Percentiles rank a stretch among this genome's conserved stretches.
These are phyloP conservation scores for Gymnoscelis rufifasciata DNA, from an alignment of 2,888 invertebrate species.

Conservation along the genomic window DNA sequence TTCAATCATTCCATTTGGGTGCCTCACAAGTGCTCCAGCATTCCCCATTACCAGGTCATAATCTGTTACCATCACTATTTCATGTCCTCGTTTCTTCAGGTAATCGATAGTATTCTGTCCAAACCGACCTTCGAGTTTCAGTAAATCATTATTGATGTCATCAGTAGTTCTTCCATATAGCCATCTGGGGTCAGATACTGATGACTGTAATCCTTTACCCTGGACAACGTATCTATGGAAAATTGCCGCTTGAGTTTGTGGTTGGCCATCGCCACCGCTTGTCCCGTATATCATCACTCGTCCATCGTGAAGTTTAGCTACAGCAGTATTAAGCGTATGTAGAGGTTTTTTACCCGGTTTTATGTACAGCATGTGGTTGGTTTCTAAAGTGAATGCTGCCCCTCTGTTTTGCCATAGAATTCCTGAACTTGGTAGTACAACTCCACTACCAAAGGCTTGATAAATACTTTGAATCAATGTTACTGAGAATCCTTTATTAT, in stretches of 20 bases:
- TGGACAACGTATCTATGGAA: constrained; percentile 67
- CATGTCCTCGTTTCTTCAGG: constrained; percentile 54
- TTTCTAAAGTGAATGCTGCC: constrained; percentile 47
- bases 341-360: constrained; percentile 65
- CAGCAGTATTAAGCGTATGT: constrained; percentile 64
- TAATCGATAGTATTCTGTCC: constrained; percentile 46
- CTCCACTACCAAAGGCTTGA: constrained; percentile 56
- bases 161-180: constrained; percentile 48
- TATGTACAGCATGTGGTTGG: constrained; percentile 46
- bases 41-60: constrained; percentile 52
- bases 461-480: constrained; percentile 69
- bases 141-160: constrained; percentile 32
- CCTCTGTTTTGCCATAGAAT: constrained; percentile 70
- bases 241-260: constrained; percentile 67
- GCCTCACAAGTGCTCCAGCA: constrained; percentile 60
- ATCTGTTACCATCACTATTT: constrained; percentile 41
- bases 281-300: constrained; percentile 63
- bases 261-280: constrained; percentile 65
- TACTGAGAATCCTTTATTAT: constrained; percentile 63
- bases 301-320: constrained; percentile 61
- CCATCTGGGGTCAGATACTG: constrained; percentile 61
- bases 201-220: constrained; percentile 47
- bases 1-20: constrained; percentile 56
- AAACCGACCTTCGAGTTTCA: constrained; percentile 59
- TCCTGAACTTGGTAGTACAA: constrained; percentile 62